Evolutionary conservation across 2,113 vertebrate genomes (phyloP), one percentile per base, ranked within the genome.

Genomic region (Pelusios castaneus): DNA sequence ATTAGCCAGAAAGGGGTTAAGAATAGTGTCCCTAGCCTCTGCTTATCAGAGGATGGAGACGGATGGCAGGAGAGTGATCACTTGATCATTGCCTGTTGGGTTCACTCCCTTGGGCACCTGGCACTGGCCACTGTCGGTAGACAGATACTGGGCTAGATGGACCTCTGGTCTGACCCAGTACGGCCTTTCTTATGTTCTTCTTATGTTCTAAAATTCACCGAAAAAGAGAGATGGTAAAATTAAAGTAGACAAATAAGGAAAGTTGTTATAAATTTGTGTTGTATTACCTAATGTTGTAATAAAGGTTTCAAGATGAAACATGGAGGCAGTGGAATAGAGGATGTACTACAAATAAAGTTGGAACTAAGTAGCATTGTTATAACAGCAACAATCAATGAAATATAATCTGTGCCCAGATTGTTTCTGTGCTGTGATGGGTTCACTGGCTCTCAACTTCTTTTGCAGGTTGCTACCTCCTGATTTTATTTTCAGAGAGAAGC

Each of bases 381-480:
- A 4, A 81, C 77, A 17, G 52, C 10, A 31, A 13, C 22, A n/a
- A 0, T 34, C 0, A 6, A 11, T 51, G 29, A 12, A 1, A 11
- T 41, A 0, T 4, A 19, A 5, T 25, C 5, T 4, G 3, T 16
- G 45, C 17, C 24, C 4, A 1, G 58, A 38, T 24, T 2, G 0
- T 82, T 70, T 56, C 41, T 3, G 52, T 16, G 24, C 77, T 56
- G 41, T 0, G 0, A 0, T 0, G 5, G 52, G 60, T 58, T 51
- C 41, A 8, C 2, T 55, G 52, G 45, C 14, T 1, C 16, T 41
- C 25, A n/a, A 41, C 11, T 31, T 21, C 16, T 5, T 49, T n/a
- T 80, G 6, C 34, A 6, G 45, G 19, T 75, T 1, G 3, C 54
- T 38, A 45, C 34, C 24, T 85, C 63, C 75, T 5, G 5, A 19